Percentiles rank a stretch among this genome's conserved stretches.
Conservation (phyloP, 2,888 invertebrate genomes). For the Perdita meconis region DNA sequence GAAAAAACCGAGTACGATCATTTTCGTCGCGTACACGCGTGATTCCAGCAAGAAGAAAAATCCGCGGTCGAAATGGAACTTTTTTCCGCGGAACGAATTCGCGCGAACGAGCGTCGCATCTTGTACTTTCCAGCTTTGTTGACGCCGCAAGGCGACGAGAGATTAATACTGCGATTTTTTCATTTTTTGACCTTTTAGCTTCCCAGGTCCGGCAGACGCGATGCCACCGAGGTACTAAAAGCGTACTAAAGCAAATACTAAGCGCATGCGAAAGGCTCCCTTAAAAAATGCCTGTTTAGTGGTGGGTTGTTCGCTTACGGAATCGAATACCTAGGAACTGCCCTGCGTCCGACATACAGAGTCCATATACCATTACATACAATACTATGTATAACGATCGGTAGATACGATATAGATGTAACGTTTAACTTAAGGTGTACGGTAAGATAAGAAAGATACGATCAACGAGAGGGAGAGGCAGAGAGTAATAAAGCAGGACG, state of each 20-base stretch:
- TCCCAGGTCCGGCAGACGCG: slow-evolving; percentile 84
- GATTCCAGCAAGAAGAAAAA: slow-evolving; percentile 26
- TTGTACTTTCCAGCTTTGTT: slow-evolving; percentile 80
- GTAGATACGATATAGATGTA: slow-evolving; percentile 73
- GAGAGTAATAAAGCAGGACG: slow-evolving; percentile 45
- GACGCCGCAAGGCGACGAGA: slow-evolving; percentile 67
- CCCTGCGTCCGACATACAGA: slow-evolving; percentile 70
- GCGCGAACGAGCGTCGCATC: slow-evolving; percentile 80
- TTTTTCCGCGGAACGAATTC: slow-evolving; percentile 41
- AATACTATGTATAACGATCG: slow-evolving; percentile 72
- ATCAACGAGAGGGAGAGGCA: slow-evolving; percentile 55
- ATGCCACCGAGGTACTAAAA: slow-evolving; percentile 84
- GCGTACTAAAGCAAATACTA: slow-evolving; percentile 72
- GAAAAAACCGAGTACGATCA: slow-evolving; percentile 23
- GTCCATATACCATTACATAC: slow-evolving; percentile 72
- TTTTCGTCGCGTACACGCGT: slow-evolving; percentile 32
- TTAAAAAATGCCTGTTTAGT: slow-evolving; percentile 66
- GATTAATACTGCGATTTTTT: slow-evolving; percentile 83
- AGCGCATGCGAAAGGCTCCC: slow-evolving; percentile 71
- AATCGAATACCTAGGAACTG: slow-evolving; percentile 71
- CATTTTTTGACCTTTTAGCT: slow-evolving; percentile 84
- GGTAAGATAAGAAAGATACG: slow-evolving; percentile 65
- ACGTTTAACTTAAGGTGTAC: slow-evolving; percentile 72
- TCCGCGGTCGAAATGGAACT: slow-evolving; percentile 17
- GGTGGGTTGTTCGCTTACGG: slow-evolving; percentile 72